Conservation (phyloP, 2,888 invertebrate species). For the Caenorhabditis sinica region DNA sequence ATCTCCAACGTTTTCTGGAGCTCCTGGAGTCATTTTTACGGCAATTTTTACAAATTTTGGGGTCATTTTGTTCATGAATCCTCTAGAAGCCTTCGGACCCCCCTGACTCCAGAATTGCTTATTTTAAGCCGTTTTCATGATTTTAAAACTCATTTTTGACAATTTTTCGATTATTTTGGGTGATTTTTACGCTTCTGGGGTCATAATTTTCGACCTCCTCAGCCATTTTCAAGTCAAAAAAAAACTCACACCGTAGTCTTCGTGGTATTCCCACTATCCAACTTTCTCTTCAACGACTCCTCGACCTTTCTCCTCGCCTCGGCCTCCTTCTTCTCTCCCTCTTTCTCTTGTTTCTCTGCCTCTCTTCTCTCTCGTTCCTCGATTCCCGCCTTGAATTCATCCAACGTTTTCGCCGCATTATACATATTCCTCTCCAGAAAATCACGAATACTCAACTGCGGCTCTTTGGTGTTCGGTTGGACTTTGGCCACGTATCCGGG, state of each 20-base stretch:
- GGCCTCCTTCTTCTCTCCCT: conserved; percentile 60
- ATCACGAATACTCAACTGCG: conserved; percentile 58
- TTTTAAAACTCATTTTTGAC: background rate
- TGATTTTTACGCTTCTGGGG: background rate
- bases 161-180: background rate
- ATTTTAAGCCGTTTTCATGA: background rate
- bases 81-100: no score
- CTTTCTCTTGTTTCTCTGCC: conserved; percentile 52
- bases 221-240: background rate
- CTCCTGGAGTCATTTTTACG: no score
- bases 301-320: conserved; percentile 67
- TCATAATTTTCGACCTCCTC: background rate
- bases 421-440: conserved; percentile 72
- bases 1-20: no score
- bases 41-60: no score
- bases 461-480: conserved; percentile 33
- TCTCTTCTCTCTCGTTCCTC: conserved; percentile 59
- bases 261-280: conserved; percentile 22
- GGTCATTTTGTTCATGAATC: no score
- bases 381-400: conserved; percentile 60
- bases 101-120: background rate
- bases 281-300: conserved; percentile 62
- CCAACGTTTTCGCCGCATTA: conserved; percentile 67
- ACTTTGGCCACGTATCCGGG: conserved; percentile 66
- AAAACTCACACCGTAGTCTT: conserved; percentile 54